Evolutionary conservation across 2,113 vertebrate genomes (phyloP), one percentile per base, ranked within the genome.

Genomic region (Xenopus laevis): DNA sequence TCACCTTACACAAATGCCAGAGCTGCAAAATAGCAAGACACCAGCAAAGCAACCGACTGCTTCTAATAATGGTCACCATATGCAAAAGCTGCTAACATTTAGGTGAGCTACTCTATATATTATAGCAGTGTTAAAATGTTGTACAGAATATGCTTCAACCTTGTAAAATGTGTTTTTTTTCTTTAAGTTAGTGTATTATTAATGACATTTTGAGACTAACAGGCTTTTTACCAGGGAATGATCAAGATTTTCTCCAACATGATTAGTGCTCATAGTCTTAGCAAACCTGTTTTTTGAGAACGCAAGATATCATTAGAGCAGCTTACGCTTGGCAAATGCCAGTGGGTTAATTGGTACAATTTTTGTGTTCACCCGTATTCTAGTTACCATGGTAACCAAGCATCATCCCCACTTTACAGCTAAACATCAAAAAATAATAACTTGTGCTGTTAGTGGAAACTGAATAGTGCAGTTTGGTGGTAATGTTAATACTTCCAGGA

Each of bases 331-430:
- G 21, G 65, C 46, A 67, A 67, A 67, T 21, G 65, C 4, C 46
- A 67, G 47, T 27, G 46, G 46, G 65, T 67, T 67, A 67, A 67
- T 67, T 67, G 46, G 65, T 13, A 27, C 13, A 53, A n/a, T 27
- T 23, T 53, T 46, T 67, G 44, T 66, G 11, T 21, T 53, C 46
- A 16, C 46, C 46, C 50, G 21, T 67, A 23, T 52, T 67, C 20
- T 52, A 21, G 21, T 67, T 52, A 13, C 65, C 65, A 67, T 67
- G 65, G 65, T 67, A 67, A 27, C 46, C 4, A 9, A 67, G 21
- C 46, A 20, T 3, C n/a, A 17, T 52, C 46, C 46, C 8, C 21
- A 52, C 16, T 67, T 17, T 50, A 5, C 23, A 27, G 23, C 23
- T 27, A 27, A 27, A 50, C 44, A 47, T 7, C 21, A n/a, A 27